Base-by-base conservation (phyloP, 2,113 vertebrate genomes). In the Pionites leucogaster region DNA sequence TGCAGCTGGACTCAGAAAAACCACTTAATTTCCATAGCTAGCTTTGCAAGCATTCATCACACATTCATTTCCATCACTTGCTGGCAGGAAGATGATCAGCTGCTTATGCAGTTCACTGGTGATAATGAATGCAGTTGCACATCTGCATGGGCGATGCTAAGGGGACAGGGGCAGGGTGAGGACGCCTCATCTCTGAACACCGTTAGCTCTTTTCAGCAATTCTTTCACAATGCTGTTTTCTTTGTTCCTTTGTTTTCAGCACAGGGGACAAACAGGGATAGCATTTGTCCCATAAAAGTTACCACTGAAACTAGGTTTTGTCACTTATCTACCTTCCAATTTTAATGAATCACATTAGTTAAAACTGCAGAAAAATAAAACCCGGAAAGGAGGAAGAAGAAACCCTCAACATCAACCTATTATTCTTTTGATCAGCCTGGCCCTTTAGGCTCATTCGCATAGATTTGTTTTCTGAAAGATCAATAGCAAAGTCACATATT, bases 361-460 rank as follows among this genome's bases (percentile, higher is more conserved):
- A 90, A 85, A 89, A 42, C 52, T 74, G 28, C 24, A 57, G 44
- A 82, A 46, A 52, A 16, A 24, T 13, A 37, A 59, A n/a, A 22
- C 8, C 39, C 33, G 10, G 22, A 59, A 59, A 59, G 22, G 13
- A 22, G 22, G n/a, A 59, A 59, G 31, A 92, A 68, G n/a, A 29
- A 82, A 46, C 27, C 68, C 37, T 74, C 14, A 31, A 35, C 46
- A 50, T 24, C 31, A 74, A 49, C 84, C 37, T 69, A 46, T 91
- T 93, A 92, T 82, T 85, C 64, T 64, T 82, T 89, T 93, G 76
- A 93, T 96, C 75, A 86, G 60, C 78, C 65, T 92, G 52, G 41
- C 90, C 70, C 81, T 85, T 74, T 88, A 92, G 92, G 79, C 86
- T 96, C 88, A 88, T 91, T 91, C 95, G n/a, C 82, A 95, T 72